Conservation (phyloP, 1,140 invertebrate genomes). For the Drosophila pandora region DNA sequence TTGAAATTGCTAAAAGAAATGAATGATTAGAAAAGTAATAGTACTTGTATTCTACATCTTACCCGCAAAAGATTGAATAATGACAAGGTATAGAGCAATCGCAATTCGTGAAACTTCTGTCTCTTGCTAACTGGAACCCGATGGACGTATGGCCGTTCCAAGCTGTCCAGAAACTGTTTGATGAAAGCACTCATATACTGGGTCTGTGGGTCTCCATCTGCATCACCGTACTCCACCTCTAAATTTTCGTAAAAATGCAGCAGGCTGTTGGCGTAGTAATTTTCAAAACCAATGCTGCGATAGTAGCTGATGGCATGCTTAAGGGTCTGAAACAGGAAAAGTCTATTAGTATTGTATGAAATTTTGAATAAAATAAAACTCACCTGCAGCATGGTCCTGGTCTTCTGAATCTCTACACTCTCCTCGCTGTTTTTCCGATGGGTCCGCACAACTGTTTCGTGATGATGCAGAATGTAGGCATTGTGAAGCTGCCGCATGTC, state of each 20-base stretch:
- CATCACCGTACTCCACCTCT: neutral
- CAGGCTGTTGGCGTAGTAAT: neutral
- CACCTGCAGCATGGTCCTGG: slow-evolving; percentile 9
- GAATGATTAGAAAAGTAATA: neutral
- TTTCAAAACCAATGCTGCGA: slow-evolving; percentile 17
- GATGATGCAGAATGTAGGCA: slow-evolving; percentile 12
- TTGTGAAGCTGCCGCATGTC: slow-evolving; percentile 3
- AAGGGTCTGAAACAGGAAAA: slow-evolving; percentile 5
- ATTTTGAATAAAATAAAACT: neutral
- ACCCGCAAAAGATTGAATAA: slow-evolving; percentile 36
- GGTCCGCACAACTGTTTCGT: neutral
- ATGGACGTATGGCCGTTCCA: neutral
- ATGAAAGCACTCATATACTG: neutral
- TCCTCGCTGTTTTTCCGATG: neutral
- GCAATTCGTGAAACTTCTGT: neutral
- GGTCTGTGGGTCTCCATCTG: neutral
- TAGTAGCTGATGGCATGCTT: neutral
- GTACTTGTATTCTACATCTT: neutral
- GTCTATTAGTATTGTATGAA: neutral
- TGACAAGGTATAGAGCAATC: slow-evolving; percentile 28
- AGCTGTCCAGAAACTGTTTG: neutral
- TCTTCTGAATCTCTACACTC: neutral
- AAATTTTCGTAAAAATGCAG: neutral
- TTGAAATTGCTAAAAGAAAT: slow-evolving; percentile 20
- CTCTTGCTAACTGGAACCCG: too few species aligned